These are phyloP conservation scores for Steromphala cineraria DNA, from an alignment of 2,888 invertebrate genomes.

Conservation along the genomic window DNA sequence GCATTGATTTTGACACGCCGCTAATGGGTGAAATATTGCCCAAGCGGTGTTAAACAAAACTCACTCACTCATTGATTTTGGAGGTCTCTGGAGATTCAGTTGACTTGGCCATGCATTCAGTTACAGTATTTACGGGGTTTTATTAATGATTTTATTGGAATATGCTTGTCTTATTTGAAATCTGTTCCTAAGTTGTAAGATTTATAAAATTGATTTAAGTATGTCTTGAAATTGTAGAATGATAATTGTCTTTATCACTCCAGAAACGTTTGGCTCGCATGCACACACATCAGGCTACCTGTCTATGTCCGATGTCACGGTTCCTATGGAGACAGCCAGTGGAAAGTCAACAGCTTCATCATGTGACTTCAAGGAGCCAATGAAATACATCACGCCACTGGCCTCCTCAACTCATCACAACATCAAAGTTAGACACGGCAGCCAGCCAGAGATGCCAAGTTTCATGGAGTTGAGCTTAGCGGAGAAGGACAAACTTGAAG, in stretches of 20 bases:
- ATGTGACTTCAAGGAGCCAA: constrained; percentile 4
- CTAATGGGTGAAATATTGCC: too few relatives aligned
- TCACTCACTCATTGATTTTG: too few relatives aligned
- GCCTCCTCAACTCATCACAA: background rate
- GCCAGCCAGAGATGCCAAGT: background rate
- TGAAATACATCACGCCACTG: constrained; percentile 14
- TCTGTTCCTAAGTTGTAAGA: too few relatives aligned
- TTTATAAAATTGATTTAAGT: too few relatives aligned
- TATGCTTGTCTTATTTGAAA: too few relatives aligned
- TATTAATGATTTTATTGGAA: too few relatives aligned
- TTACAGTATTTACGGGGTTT: too few relatives aligned
- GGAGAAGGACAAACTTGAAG: background rate
- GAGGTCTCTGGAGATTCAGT: too few relatives aligned
- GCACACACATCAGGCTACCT: constrained; percentile 51
- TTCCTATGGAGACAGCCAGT: constrained; percentile 41
- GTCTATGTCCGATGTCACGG: constrained; percentile 44
- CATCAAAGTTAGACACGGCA: background rate
- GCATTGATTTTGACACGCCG: too few relatives aligned
- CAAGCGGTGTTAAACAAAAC: too few relatives aligned
- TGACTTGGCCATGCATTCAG: too few relatives aligned
- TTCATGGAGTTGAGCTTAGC: background rate
- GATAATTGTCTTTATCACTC: background rate
- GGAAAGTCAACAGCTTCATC: background rate
- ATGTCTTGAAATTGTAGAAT: background rate
- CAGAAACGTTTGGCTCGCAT: constrained; percentile 29